Evolutionary conservation across 2,113 vertebrate species (phyloP).

Genomic region (Notarius quadriscutis): DNA sequence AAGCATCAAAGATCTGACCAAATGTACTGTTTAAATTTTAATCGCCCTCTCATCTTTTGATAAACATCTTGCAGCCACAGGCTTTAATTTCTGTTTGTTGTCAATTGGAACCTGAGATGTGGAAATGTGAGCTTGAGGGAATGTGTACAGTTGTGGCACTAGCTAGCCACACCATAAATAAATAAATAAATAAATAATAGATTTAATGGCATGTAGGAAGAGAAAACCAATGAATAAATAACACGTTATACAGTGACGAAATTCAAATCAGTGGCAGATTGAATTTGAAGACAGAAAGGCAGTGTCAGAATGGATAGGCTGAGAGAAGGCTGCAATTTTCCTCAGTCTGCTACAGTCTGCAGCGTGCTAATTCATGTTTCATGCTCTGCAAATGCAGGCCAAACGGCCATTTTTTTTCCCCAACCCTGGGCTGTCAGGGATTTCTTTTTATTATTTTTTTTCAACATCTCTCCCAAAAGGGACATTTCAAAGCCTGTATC

Average conservation of each 20-base stretch:
- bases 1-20: conserved; percentile 57
- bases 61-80: conserved; percentile 45
- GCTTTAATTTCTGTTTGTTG: conserved; percentile 48
- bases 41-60: conserved; percentile 48
- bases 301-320: conserved; percentile 63
- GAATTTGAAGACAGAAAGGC: conserved; percentile 71
- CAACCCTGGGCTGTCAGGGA: conserved; percentile 49
- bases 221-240: conserved; percentile 75
- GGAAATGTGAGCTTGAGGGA: conserved; percentile 53
- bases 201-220: conserved; percentile 70
- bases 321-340: conserved; percentile 65
- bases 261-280: conserved; percentile 74
- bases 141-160: conserved; percentile 53
- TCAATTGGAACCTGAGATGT: conserved; percentile 42
- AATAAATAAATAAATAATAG: conserved; percentile 67
- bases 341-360: conserved; percentile 58
- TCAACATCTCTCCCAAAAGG: conserved; percentile 38
- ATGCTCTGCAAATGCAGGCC: conserved; percentile 61
- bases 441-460: conserved; percentile 22
- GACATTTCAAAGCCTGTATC: conserved; percentile 46
- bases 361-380: conserved; percentile 70
- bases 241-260: conserved; percentile 65
- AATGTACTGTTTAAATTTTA: conserved; percentile 58
- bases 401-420: conserved; percentile 48
- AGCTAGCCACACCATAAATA: conserved; percentile 43